Conservation (phyloP, 2,113 vertebrate species). For the Opisthocomus hoazin region DNA sequence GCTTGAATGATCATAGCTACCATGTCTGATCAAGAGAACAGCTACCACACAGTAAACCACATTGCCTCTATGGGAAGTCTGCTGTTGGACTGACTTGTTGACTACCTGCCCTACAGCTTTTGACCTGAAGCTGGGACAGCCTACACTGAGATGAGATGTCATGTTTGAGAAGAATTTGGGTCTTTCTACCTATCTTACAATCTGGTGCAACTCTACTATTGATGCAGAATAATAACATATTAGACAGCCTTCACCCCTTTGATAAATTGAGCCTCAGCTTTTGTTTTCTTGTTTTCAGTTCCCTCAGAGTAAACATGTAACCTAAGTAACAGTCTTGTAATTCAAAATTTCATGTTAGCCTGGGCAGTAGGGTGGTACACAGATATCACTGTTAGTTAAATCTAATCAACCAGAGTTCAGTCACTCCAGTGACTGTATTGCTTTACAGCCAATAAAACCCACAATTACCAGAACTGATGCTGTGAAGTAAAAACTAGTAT, state of each 20-base stretch:
- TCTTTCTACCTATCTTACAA: background rate
- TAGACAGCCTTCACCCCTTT: background rate
- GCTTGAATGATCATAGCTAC: background rate
- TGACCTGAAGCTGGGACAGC: background rate
- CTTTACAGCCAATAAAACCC: background rate
- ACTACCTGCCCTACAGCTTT: background rate
- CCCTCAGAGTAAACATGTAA: background rate
- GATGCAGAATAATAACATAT: background rate
- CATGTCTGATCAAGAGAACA: background rate
- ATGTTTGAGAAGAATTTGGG: background rate
- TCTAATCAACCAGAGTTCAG: background rate
- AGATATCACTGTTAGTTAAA: background rate
- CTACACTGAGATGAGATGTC: background rate
- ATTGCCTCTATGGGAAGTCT: background rate
- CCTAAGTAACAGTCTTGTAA: background rate
- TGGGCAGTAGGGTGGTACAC: background rate
- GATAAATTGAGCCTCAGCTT: background rate
- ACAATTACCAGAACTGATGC: background rate
- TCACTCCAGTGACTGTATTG: background rate
- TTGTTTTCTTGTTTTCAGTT: background rate
- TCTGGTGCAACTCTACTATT: background rate
- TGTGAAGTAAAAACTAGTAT: background rate
- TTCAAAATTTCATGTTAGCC: background rate
- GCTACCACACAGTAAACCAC: background rate
- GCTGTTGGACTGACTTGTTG: background rate